These are phyloP conservation scores for Pteruthius melanotis DNA, from an alignment of 2,113 vertebrate species.

Conservation along the genomic window DNA sequence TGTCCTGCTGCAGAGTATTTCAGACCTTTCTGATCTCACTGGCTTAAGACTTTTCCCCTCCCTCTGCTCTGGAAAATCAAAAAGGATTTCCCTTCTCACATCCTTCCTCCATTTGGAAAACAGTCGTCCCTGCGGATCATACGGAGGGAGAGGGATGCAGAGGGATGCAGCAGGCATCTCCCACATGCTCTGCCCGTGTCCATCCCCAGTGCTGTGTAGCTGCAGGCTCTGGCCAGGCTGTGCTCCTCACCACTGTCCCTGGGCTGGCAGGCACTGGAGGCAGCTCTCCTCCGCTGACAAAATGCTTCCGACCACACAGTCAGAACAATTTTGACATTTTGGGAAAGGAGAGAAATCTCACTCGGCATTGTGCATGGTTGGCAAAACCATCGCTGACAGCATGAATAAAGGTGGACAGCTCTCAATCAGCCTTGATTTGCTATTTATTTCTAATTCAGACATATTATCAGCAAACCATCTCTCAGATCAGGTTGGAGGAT, in stretches of 20 bases:
- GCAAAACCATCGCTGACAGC: conserved; percentile 67
- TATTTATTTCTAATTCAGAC: conserved; percentile 4
- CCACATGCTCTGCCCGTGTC: neutral
- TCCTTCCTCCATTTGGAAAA: neutral
- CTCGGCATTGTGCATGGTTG: conserved; percentile 51
- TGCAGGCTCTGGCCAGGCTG: neutral
- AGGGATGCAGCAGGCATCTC: neutral
- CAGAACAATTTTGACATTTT: conserved; percentile 61
- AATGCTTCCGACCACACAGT: conserved; percentile 46
- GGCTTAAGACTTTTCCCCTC: neutral
- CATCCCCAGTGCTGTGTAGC: neutral
- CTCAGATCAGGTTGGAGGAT: neutral
- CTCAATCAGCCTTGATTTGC: conserved; percentile 4
- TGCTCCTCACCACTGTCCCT: neutral
- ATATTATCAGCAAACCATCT: neutral
- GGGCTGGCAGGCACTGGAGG: neutral
- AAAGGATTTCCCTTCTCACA: neutral
- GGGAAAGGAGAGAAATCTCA: conserved; percentile 42
- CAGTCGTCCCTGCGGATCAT: rapidly evolving
- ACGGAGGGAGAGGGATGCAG: neutral
- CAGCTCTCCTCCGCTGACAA: neutral
- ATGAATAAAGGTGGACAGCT: conserved; percentile 46
- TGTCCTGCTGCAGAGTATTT: neutral
- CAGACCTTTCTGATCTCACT: neutral
- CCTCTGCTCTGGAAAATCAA: rapidly evolving